Base-by-base conservation (phyloP, 1,140 invertebrate genomes). In the Aricia agestis region DNA sequence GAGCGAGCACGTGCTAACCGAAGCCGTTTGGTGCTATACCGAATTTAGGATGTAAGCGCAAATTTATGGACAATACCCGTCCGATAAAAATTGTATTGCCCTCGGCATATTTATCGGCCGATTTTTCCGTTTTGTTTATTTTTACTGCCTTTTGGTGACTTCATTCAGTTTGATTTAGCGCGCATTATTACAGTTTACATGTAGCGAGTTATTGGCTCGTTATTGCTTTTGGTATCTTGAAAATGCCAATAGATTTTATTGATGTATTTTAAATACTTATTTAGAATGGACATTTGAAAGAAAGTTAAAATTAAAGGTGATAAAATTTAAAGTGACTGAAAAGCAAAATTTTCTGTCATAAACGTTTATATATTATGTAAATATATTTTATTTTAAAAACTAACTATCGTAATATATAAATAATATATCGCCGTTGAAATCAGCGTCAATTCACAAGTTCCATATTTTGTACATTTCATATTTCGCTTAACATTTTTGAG, bases 61-160 rank as follows among this genome's bases (percentile, higher is more conserved):
- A 85, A 87, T 87, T 87, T 89, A 87, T 87, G 84, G 76, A 79
- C 79, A 81, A 78, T 75, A 72, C 70, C 70, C 73, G 69, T 67
- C 78, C 80, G 87, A 89, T 87, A 89, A 89, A 89, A 86, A 82
- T 83, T 85, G 79, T 88, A 88, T 85, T 74, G 78, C 80, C 74
- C 70, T 73, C 76, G 70, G 76, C 75, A 74, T 84, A 82, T 87
- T 87, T 86, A 86, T 83, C 73, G 74, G 61, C 17, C 69, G 79
- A 69, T 69, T 32, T 17, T 58, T 68, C 67, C 58, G 31, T 69
- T 78, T 74, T 76, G 73, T 75, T 78, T 79, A 74, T 81, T 82
- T 77, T 78, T 79, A 69, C 36, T 42, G 71, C 67, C 61, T 63
- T 68, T 67, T 61, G 67, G 66, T 63, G 66, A 63, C 66, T 32